Evolutionary conservation across 2,113 vertebrate species (phyloP).

Genomic region (Eidolon helvum): DNA sequence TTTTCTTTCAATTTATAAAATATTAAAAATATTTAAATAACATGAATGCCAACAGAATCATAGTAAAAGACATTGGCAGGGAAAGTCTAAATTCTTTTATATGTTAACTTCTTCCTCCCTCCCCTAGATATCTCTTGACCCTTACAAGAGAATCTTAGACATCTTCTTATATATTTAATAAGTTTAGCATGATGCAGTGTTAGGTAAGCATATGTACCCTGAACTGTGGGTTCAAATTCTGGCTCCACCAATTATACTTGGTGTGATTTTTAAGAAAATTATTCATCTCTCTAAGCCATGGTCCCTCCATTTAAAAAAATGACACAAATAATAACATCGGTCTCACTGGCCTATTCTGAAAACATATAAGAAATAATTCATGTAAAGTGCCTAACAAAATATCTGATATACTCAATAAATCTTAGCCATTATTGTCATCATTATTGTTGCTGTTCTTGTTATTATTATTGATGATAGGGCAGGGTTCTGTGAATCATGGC

Average conservation of each 20-base stretch:
- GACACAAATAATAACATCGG: neutral
- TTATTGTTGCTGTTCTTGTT: neutral
- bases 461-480: neutral
- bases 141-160: neutral
- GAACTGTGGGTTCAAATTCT: neutral
- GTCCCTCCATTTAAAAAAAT: neutral
- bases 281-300: neutral
- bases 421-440: neutral
- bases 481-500: neutral
- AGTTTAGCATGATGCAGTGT: neutral
- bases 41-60: neutral
- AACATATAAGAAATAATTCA: neutral
- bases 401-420: neutral
- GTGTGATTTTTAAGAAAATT: neutral
- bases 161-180: neutral
- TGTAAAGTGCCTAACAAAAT: neutral
- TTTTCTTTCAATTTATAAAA: constrained; percentile 31
- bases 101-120: neutral
- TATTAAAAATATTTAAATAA: neutral
- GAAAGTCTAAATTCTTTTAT: neutral
- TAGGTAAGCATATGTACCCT: neutral
- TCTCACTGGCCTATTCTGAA: neutral
- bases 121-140: neutral
- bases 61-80: neutral
- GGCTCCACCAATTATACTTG: neutral